Evolutionary conservation across 2,888 invertebrate species (phyloP).

Genomic region (Brenthis ino): DNA sequence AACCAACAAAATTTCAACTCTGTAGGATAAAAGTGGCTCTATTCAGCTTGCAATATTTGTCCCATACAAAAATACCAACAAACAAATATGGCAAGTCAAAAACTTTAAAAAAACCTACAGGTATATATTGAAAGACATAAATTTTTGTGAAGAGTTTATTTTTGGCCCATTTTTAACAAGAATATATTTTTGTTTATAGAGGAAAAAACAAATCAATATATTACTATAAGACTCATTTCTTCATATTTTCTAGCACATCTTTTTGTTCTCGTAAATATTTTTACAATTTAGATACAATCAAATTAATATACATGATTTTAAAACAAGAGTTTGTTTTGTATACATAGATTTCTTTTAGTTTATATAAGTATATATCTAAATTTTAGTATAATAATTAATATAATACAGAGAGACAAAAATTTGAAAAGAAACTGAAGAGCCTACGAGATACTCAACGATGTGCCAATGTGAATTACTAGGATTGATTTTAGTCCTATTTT

Average conservation of each 20-base stretch:
- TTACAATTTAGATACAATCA: slow-evolving; percentile 5
- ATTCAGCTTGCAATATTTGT: too few species aligned
- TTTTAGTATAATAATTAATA: slow-evolving; percentile 5
- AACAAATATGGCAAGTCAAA: too few species aligned
- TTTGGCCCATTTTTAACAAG: slow-evolving; percentile 69
- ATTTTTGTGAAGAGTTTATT: slow-evolving; percentile 79
- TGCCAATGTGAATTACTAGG: slow-evolving; percentile 8
- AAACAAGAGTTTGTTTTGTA: slow-evolving; percentile 14
- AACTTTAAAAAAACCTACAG: not conserved
- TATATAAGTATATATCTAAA: slow-evolving; percentile 6
- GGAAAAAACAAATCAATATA: slow-evolving; percentile 50
- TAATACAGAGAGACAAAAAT: slow-evolving; percentile 1
- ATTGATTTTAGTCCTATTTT: slow-evolving; percentile 17
- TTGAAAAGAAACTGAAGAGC: not conserved
- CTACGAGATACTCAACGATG: not conserved
- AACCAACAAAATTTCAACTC: too few species aligned
- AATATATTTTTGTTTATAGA: slow-evolving; percentile 55
- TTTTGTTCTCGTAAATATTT: slow-evolving; percentile 28
- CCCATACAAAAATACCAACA: too few species aligned
- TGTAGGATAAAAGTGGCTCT: too few species aligned
- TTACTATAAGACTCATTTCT: slow-evolving; percentile 41
- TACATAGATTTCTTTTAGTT: slow-evolving; percentile 16
- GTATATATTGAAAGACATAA: slow-evolving; percentile 30
- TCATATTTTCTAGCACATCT: slow-evolving; percentile 27
- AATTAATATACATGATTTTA: slow-evolving; percentile 16